phyloP scores from a whole-genome alignment of 2,797 vertebrate species.

The Centropyge bicolor region DNA sequence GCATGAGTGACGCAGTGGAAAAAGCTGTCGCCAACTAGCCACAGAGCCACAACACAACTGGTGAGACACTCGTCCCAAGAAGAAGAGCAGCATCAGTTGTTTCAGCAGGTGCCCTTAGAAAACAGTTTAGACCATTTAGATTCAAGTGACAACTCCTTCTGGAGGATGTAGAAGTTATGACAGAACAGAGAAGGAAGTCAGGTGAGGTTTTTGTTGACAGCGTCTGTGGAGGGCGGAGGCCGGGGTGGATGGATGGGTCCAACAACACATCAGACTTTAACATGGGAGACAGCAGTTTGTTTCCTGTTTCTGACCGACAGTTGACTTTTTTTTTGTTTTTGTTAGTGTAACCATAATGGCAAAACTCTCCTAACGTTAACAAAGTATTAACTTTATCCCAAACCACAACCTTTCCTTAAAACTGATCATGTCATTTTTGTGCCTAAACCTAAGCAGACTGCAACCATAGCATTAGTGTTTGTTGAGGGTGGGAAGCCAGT shows the following conservation, averaged over 20 bases:
- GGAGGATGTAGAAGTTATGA: neutral
- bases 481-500: neutral
- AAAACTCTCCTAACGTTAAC: neutral
- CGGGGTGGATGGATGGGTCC: neutral
- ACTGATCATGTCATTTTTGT: too few relatives aligned
- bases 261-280: neutral
- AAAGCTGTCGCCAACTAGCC: slow-evolving; percentile 24
- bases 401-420: neutral
- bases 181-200: neutral
- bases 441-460: too few relatives aligned
- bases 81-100: neutral
- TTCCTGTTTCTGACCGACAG: neutral
- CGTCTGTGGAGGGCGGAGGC: neutral
- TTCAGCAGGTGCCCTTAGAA: neutral
- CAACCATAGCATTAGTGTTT: too few relatives aligned
- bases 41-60: neutral
- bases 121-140: slow-evolving; percentile 4
- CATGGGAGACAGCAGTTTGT: neutral
- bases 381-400: neutral
- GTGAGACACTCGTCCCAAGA: neutral
- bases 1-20: slow-evolving; percentile 52
- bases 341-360: neutral
- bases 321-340: too few relatives aligned
- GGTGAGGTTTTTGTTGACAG: neutral
- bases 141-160: neutral